Evolutionary conservation across 2,113 vertebrate genomes (phyloP), one percentile per base, ranked within the genome.

Genomic region (Pachyramphus minor): DNA sequence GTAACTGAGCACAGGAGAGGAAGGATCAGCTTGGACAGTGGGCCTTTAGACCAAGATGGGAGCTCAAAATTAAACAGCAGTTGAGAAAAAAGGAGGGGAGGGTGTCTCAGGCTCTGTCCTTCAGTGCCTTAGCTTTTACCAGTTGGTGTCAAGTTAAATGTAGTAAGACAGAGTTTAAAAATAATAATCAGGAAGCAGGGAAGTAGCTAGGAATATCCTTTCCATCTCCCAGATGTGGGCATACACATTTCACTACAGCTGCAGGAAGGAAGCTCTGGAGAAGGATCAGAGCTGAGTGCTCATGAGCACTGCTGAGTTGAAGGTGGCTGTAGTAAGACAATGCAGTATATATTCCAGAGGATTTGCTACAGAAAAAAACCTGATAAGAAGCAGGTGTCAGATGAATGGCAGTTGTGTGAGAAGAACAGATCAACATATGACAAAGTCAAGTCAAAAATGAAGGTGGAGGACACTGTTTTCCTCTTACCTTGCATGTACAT

Each of bases 181-280:
- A 63, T 74, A 88, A 91, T 81, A 35, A 44, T 35, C 68, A 77
- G 90, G 20, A 71, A 74, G 55, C 59, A 66, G 69, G 63, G 79
- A 92, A 86, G 49, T 83, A 77, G 59, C 76, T 84, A 50, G 75
- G 50, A 95, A 75, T 89, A 92, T 77, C 83, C 47, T 75, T 90
- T 95, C 66, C 15, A 8, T 87, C 16, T 82, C 35, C n/a, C 50
- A 83, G 25, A 63, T 55, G 64, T 68, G 68, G 47, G 25, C 42
- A 55, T 90, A 16, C 6, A 1, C n/a, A 55, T 90, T 88, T 77
- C 60, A 22, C 11, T 88, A 9, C 72, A 88, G 92, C 73, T 93
- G 68, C 88, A 95, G 90, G 83, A 95, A 92, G 76, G 76, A 96
- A 93, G 42, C 39, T 81, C 47, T 84, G 88, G 84, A 77, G 30